Base-by-base conservation (phyloP, 2,888 invertebrate species). In the Dilophus febrilis region DNA sequence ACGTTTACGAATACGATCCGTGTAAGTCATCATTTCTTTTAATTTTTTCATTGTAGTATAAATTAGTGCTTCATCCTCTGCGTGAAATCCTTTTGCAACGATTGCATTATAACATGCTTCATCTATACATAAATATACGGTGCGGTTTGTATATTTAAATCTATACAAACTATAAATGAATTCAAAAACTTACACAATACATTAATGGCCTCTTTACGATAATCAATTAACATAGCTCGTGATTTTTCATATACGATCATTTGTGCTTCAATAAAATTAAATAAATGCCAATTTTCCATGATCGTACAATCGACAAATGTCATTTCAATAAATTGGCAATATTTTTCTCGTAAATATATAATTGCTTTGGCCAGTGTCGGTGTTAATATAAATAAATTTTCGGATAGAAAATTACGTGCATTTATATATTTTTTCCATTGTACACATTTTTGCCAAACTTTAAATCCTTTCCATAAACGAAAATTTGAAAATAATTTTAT, bases 1-100 rank as follows among this genome's bases (percentile, higher is more conserved):
- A 45, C 83, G 70, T 53, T 90, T 90, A 50, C 77, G 77, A 0
- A 84, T 83, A 52, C 87, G 85, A 52, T 88, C 84, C 37, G 85
- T 85, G 54, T 86, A 90, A 4, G 84, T 81, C 73, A 85, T 81
- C 47, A 81, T 81, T 16, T 72, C 71, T 0, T 70, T 67, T 42
- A 71, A 68, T 52, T 70, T 71, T 22, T 71, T 71, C n/a, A 70
- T 51, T 6, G 72, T 65, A 0, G 71, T 62, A 51, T 52, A 61
- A 35, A 53, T 52, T 27, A 56, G 53, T 13, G 58, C 49, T 48
- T 62, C 62, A 52, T 88, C 86, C 50, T 86, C 83, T 7, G 74
- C 74, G 2, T 79, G 76, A 54, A 86, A 90, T 0, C 87, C 87
- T 48, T 75, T 74, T 4, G 71, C 71, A 34, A 75, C 66, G 2